Percentiles rank a stretch among this genome's conserved stretches.
Evolutionary conservation across 2,797 vertebrate species (phyloP).

Genomic region (Periophthalmus magnuspinnatus): DNA sequence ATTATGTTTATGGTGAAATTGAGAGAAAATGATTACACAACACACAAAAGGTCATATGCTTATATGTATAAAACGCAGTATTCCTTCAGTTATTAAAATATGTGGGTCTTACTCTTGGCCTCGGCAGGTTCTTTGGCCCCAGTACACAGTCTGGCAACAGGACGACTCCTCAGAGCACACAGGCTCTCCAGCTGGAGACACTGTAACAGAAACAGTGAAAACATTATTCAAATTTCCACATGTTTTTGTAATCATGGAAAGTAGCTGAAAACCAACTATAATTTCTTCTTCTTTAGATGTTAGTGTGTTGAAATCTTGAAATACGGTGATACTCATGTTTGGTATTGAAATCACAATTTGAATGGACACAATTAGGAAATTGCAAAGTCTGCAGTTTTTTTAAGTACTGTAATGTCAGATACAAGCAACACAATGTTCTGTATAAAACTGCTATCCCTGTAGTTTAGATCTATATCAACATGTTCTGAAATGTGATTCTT

Average conservation of each 20-base stretch:
- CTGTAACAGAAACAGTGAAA: constrained; percentile 31
- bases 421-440: too few relatives aligned
- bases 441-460: too few relatives aligned
- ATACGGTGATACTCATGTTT: too few relatives aligned
- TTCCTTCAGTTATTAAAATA: background rate
- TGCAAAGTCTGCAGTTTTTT: too few relatives aligned
- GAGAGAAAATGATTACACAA: background rate
- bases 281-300: background rate
- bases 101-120: constrained; percentile 60
- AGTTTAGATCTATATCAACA: too few relatives aligned
- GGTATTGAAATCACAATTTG: too few relatives aligned
- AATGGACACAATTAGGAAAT: too few relatives aligned
- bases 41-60: background rate
- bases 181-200: constrained; percentile 60
- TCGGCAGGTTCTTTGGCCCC: constrained; percentile 49
- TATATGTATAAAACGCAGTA: background rate
- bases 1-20: background rate
- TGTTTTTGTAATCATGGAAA: background rate
- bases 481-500: too few relatives aligned
- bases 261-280: background rate
- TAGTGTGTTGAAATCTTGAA: too few relatives aligned
- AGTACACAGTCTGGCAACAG: constrained; percentile 59
- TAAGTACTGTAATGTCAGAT: too few relatives aligned
- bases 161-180: constrained; percentile 40
- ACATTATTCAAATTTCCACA: background rate